phyloP scores from a whole-genome alignment of 1,140 invertebrate species.

The Neodiprion pinetum region DNA sequence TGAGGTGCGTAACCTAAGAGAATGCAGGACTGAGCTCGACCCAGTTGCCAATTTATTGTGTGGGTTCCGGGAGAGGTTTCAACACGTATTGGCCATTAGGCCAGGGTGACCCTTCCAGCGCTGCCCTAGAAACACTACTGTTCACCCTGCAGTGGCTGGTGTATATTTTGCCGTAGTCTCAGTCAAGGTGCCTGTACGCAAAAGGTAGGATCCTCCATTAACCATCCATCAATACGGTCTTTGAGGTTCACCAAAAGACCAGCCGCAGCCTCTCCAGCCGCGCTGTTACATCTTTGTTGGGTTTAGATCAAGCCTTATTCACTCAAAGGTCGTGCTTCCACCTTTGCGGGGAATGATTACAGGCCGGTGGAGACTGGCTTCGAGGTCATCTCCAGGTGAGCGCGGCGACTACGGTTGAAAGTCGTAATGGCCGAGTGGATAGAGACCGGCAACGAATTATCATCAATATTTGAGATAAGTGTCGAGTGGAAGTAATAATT shows the following conservation, averaged over 20 bases:
- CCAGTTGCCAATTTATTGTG: background rate
- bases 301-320: slow-evolving; percentile 4
- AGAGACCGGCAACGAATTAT: too few relatives aligned
- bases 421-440: too few relatives aligned
- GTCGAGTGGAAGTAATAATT: too few relatives aligned
- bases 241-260: background rate
- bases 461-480: too few relatives aligned
- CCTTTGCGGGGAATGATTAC: background rate
- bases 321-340: background rate
- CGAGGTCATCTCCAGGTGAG: background rate
- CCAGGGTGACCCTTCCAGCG: background rate
- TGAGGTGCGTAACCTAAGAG: too few relatives aligned
- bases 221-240: slow-evolving; percentile 7
- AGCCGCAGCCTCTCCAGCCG: background rate
- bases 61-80: background rate
- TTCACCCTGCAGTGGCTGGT: background rate
- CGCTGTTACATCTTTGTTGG: background rate
- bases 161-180: background rate
- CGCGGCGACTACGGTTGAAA: background rate
- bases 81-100: slow-evolving; percentile 4
- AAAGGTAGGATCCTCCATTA: background rate
- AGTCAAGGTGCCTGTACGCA: background rate
- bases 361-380: background rate
- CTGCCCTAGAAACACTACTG: background rate
- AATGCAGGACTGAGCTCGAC: background rate